These are phyloP conservation scores for Eriosoma lanigerum DNA, from an alignment of 1,140 invertebrate genomes.

Conservation along the genomic window DNA sequence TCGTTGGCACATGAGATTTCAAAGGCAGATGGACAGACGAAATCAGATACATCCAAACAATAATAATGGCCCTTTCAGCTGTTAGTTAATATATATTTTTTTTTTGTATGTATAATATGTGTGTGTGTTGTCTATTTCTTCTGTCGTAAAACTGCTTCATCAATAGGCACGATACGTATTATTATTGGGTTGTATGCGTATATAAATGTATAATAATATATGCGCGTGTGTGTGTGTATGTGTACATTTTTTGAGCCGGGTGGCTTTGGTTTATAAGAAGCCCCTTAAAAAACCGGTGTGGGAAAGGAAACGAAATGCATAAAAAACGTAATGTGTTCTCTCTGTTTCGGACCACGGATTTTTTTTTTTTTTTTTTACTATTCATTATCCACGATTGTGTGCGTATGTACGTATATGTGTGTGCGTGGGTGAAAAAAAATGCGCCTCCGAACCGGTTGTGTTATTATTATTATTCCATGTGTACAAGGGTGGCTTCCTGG, in stretches of 20 bases:
- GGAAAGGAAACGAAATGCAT: slow-evolving; percentile 52
- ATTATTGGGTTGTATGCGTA: slow-evolving; percentile 15
- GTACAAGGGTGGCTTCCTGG: slow-evolving; percentile 51
- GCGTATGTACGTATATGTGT: not conserved
- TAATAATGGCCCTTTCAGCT: slow-evolving; percentile 51
- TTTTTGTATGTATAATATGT: not conserved
- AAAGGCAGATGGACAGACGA: slow-evolving; percentile 51
- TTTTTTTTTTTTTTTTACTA: slow-evolving; percentile 50
- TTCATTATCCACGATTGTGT: slow-evolving; percentile 49
- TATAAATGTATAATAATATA: not conserved
- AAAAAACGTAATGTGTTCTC: slow-evolving; percentile 46
- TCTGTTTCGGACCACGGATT: slow-evolving; percentile 47
- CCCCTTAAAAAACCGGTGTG: slow-evolving; percentile 52
- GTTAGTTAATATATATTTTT: slow-evolving; percentile 50
- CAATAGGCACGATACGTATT: slow-evolving; percentile 32
- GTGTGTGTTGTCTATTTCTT: slow-evolving; percentile 47
- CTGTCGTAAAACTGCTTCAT: slow-evolving; percentile 50
- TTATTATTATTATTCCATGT: slow-evolving; percentile 50
- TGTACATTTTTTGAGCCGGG: slow-evolving; percentile 47
- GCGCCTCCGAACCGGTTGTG: slow-evolving; percentile 50
- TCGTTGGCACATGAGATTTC: slow-evolving; percentile 16
- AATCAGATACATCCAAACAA: slow-evolving; percentile 52
- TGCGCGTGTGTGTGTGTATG: not conserved
- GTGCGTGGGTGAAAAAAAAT: slow-evolving; percentile 39
- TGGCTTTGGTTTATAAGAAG: slow-evolving; percentile 51